Base-by-base conservation (phyloP, 1,140 invertebrate genomes). In the Brachionus asplanchnoidis region DNA sequence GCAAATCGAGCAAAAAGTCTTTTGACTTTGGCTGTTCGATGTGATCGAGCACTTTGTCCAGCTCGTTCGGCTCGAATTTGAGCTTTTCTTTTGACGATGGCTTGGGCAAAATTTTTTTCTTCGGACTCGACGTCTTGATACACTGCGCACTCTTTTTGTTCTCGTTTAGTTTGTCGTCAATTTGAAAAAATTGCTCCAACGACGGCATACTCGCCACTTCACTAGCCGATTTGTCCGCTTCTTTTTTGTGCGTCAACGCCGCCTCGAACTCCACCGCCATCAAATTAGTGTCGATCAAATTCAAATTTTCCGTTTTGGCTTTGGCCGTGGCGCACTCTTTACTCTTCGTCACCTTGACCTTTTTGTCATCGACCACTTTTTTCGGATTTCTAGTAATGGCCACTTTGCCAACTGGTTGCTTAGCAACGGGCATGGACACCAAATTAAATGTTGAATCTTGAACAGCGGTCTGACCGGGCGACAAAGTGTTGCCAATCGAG, bases 21-120 rank as follows among this genome's bases (percentile, higher is more conserved):
- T 56, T 65, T 11, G 56, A 4, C 17, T 82, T 68, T 20, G 53
- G n/a, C 40, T 82, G 79, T 20, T 82, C 79, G 8, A 82, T 23
- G n/a, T 82, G 79, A 46, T 82, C 79, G 11, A 82, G 32, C 12
- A 82, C 79, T 65, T 82, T 82, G 50, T 82, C 79, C 8, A 82
- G 8, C 2, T 82, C 79, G 40, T 20, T 17, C 5, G 42, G 11
- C 12, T 82, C 79, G 23, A 82, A 82, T 82, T 68, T 82, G 8
- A 82, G 26, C 5, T 50, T 77, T 3, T 77, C 44, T 50, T 77
- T 77, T 42, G 46, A 40, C 12, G 46, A 50, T 0, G 23, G 40
- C 42, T 82, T 68, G 26, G 79, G 79, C 17, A 82, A 17, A 8
- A 82, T 36, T 68, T 82, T 82, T 60, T 82, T 68, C 20, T 42